Evolutionary conservation across 2,797 vertebrate species (phyloP), one percentile per base, ranked within the genome.

Genomic region (Morelia viridis): DNA sequence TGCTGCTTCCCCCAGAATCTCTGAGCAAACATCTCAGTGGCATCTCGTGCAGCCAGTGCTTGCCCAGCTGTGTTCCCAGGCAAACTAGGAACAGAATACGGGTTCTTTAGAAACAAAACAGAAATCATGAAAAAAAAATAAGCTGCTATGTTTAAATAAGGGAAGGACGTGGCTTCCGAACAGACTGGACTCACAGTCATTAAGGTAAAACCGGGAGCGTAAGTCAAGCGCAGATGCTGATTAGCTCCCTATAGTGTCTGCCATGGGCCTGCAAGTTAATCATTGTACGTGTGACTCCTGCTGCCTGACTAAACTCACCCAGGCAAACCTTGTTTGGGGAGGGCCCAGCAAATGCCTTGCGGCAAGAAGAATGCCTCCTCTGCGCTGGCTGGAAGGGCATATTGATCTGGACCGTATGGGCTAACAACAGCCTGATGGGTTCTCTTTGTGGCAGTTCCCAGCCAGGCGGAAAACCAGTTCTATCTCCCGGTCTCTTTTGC

Each of bases 91-190:
- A 28, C 5, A 31, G 17, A 92, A 90, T 92, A 80, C 22, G 64
- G 84, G 89, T 87, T n/a, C 80, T 88, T 93, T 95, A 50, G 5
- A 15, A n/a, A 17, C 24, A 13, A 71, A 62, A 0, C 3, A 88
- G 53, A 83, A 28, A 57, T 85, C 91, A 94, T 92, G 91, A 87
- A 91, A 61, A 85, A 35, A 87, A 35, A 35, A 89, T 28, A 92
- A 50, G 53, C 62, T 92, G 50, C 91, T 84, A 6, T 71, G 50
- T 91, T 64, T 65, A 58, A 11, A 35, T 22, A 90, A 57, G 60
- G 50, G 26, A 86, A 91, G 91, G 5, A 35, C 91, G 60, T 61
- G 7, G 12, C 71, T 8, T 0, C 68, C 15, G 93, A 24, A 71
- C 64, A 94, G 84, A 10, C 64, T 5, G 83, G 80, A 65, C 88